Evolutionary conservation across 2,797 vertebrate genomes (phyloP), one percentile per base, ranked within the genome.

Genomic region (Halcyon chelicuti): DNA sequence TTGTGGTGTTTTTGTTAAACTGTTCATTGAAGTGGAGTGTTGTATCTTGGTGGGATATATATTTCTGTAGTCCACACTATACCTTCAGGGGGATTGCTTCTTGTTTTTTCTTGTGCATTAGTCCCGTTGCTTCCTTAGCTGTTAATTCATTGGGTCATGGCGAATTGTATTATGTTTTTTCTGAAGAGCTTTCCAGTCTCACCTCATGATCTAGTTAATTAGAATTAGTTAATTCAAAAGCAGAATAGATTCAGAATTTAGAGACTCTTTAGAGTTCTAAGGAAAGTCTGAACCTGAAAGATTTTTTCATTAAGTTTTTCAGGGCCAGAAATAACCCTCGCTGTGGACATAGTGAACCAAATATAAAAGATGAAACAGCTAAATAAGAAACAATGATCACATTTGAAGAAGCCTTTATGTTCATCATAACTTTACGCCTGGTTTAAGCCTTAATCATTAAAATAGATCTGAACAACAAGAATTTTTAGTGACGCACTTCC

Each of bases 351-450:
- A 49, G 14, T 73, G 26, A 47, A 47, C 17, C 20, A 88, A 55
- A 63, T 63, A 31, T 4, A 19, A 4, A n/a, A 47, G 17, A 12
- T 67, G 25, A 74, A 93, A 26, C 22, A 90, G 33, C 25, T 3
- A 0, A 51, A 12, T 54, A 47, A 76, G 37, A 75, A 82, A 33
- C 0, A 2, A 14, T 33, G 31, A 71, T 76, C 1, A 1, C 0
- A 0, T 72, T 66, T 90, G 25, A 70, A 65, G 44, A 37, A 54
- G 11, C 49, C 35, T 83, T 92, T 94, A 26, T 33, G 7, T 90
- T 80, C 14, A 23, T 86, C 10, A 4, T 63, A 71, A 60, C 39
- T 62, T 85, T 78, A n/a, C 5, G 87, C 14, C 35, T 80, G 19
- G 55, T 80, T 5, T 5, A 84, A 83, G 37, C 31, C 15, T 63